Evolutionary conservation across 2,113 vertebrate species (phyloP).

Genomic region (Dascyllus trimaculatus): DNA sequence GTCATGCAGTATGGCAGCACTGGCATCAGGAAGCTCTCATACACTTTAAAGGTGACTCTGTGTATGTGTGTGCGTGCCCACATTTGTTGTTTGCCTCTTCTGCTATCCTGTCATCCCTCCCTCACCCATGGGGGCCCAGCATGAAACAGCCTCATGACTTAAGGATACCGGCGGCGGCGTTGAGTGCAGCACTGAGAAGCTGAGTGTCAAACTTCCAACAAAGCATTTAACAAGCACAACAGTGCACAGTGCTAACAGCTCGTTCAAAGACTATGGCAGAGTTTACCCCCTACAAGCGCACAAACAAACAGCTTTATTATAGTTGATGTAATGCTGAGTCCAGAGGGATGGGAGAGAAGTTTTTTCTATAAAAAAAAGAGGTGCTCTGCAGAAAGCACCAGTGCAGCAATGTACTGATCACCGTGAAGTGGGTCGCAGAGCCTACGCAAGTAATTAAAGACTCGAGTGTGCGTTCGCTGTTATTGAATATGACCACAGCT

Average conservation of each 20-base stretch:
- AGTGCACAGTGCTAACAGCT: conserved; percentile 66
- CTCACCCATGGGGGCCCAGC: conserved; percentile 71
- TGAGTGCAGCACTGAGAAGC: conserved; percentile 62
- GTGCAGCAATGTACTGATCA: conserved; percentile 33
- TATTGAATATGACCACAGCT: conserved; percentile 15
- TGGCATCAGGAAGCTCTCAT: conserved; percentile 73
- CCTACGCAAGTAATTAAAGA: conserved; percentile 73
- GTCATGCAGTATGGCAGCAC: conserved; percentile 78
- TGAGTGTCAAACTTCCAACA: conserved; percentile 74
- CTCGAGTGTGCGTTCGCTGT: conserved; percentile 52
- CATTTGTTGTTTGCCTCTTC: conserved; percentile 70
- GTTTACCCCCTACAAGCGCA: conserved; percentile 60
- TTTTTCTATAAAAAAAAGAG: conserved; percentile 9
- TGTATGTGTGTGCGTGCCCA: conserved; percentile 32
- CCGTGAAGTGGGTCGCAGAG: conserved; percentile 25
- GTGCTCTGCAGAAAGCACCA: conserved; percentile 22
- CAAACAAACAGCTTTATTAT: conserved; percentile 67
- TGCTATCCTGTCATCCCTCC: conserved; percentile 69
- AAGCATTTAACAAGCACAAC: conserved; percentile 79
- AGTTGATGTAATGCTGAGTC: conserved; percentile 44
- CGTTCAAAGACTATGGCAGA: conserved; percentile 62
- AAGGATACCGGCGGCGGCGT: conserved; percentile 57
- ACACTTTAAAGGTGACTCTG: conserved; percentile 81
- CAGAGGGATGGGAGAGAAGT: conserved; percentile 40
- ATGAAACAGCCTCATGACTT: conserved; percentile 76